Conservation (phyloP, 2,113 vertebrate species). For the rabbit (Oryctolagus cuniculus) region DNA sequence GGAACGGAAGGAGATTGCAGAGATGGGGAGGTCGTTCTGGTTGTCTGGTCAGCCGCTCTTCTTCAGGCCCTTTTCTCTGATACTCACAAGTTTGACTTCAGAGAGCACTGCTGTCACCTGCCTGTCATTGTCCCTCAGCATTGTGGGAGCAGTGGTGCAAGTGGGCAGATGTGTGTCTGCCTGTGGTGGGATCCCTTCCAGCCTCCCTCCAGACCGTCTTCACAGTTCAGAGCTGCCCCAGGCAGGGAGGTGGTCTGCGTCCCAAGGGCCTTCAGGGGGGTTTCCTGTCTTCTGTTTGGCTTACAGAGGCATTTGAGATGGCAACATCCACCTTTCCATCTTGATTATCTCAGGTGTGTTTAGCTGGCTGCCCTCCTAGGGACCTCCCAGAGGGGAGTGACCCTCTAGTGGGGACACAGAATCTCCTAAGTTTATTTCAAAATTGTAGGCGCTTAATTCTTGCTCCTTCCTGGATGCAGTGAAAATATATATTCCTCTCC, state of each 20-base stretch:
- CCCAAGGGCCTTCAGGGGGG: background rate
- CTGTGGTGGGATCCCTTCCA: background rate
- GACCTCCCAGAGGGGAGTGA: background rate
- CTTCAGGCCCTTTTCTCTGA: background rate
- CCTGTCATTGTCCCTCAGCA: background rate
- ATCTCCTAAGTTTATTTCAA: background rate
- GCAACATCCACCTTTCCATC: background rate
- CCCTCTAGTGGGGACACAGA: background rate
- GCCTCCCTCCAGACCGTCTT: background rate
- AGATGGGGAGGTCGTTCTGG: slow-evolving; percentile 3
- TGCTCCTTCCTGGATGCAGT: background rate
- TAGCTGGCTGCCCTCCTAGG: background rate
- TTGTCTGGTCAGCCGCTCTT: background rate
- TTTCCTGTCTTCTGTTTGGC: slow-evolving; percentile 10
- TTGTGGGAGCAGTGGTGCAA: background rate
- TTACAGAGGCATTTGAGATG: background rate
- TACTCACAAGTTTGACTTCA: background rate
- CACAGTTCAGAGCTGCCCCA: background rate
- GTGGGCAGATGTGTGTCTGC: background rate
- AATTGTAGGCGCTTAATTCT: background rate
- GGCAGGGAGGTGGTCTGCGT: background rate
- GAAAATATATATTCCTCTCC: background rate
- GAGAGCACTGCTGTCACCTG: slow-evolving; percentile 39
- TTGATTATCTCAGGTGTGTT: background rate
- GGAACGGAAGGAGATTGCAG: slow-evolving; percentile 19